These are phyloP conservation scores for Drosophila trapezifrons DNA, from an alignment of 1,140 invertebrate species.

Conservation along the genomic window DNA sequence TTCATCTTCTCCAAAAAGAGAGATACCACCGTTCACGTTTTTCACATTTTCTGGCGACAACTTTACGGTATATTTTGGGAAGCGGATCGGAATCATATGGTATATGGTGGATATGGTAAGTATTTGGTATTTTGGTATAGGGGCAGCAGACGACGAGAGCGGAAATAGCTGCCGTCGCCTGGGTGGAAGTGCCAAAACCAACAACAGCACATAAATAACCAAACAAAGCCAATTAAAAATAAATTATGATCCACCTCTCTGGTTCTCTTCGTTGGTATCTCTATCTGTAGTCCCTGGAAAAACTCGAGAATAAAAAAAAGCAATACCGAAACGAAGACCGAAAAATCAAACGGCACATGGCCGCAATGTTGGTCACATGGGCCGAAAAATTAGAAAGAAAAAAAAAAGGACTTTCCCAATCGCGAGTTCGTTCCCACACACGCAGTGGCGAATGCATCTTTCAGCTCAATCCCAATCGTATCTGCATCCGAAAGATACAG, in stretches of 20 bases:
- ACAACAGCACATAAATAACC: conserved; percentile 59
- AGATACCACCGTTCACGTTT: conserved; percentile 21
- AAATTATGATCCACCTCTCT: conserved; percentile 74
- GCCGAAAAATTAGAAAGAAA: conserved; percentile 27
- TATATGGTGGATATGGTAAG: conserved; percentile 3
- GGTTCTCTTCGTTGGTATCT: conserved; percentile 7
- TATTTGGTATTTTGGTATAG: neutral
- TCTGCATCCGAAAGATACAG: conserved; percentile 16
- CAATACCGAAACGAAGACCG: neutral
- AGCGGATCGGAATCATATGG: conserved; percentile 23
- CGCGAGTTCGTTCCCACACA: neutral
- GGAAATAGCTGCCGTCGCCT: conserved; percentile 61
- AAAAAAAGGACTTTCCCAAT: conserved; percentile 51
- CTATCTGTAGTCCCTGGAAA: conserved; percentile 3
- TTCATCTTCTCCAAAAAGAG: conserved; percentile 36
- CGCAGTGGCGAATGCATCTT: neutral
- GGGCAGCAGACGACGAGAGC: conserved; percentile 20
- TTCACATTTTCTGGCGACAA: conserved; percentile 53
- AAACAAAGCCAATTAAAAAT: conserved; percentile 73
- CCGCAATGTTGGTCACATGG: conserved; percentile 25
- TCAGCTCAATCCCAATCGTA: neutral
- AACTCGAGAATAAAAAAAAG: conserved; percentile 2
- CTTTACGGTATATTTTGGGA: conserved; percentile 58
- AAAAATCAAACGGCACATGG: conserved; percentile 22
- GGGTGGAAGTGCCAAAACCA: conserved; percentile 62